phyloP scores from a whole-genome alignment of 2,888 invertebrate species.

The Lepidonotus clava region DNA sequence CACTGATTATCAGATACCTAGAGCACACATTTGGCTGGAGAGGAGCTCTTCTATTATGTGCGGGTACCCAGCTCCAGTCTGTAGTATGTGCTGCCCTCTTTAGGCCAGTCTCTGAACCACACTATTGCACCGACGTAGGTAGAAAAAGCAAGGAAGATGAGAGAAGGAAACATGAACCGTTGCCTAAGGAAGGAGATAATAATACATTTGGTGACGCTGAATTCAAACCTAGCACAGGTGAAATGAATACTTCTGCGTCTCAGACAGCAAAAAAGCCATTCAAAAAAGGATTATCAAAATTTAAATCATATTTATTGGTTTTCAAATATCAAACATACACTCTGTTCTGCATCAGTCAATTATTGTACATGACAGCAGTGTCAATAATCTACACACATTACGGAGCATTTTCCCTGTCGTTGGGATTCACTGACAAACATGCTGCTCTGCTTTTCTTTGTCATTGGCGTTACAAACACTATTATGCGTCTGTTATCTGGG shows the following conservation, averaged over 20 bases:
- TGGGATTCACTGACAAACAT: background rate
- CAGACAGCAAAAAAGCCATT: background rate
- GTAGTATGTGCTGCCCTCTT: conserved; percentile 88
- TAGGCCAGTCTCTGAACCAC: conserved; percentile 85
- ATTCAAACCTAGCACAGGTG: too few species aligned
- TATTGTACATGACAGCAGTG: background rate
- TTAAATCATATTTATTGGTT: background rate
- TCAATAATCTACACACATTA: conserved; percentile 12
- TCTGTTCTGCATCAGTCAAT: conserved; percentile 1
- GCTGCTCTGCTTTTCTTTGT: conserved; percentile 8
- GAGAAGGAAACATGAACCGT: background rate
- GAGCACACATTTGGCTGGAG: conserved; percentile 59
- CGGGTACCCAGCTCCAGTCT: conserved; percentile 89
- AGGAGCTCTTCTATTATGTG: conserved; percentile 76
- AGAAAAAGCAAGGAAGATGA: background rate
- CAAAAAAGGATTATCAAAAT: background rate
- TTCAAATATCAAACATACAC: background rate
- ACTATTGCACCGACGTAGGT: background rate
- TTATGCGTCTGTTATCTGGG: background rate
- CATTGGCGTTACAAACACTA: background rate
- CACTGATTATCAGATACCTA: background rate
- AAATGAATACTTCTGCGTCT: background rate
- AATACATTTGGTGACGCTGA: background rate
- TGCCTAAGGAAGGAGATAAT: background rate
- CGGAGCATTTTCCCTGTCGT: background rate